phyloP scores from a whole-genome alignment of 2,888 invertebrate genomes.

The Tetheella fluctuosa region DNA sequence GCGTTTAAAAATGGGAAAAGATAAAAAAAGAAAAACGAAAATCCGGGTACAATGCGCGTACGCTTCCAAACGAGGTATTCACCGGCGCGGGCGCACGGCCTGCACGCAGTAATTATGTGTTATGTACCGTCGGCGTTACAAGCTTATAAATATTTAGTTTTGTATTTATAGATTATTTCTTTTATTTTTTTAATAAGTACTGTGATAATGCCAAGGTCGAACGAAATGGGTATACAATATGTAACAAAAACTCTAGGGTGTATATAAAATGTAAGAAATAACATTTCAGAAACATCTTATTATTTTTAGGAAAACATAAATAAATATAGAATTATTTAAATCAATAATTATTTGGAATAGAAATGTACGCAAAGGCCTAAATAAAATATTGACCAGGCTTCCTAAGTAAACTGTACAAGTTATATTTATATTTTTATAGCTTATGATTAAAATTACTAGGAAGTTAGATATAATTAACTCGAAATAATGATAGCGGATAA shows the following conservation, averaged over 20 bases:
- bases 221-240: neutral
- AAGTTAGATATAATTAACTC: neutral
- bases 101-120: slow-evolving; percentile 66
- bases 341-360: too few species aligned
- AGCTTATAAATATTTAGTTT: slow-evolving; percentile 24
- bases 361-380: too few species aligned
- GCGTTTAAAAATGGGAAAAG: slow-evolving; percentile 70
- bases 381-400: too few species aligned
- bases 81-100: slow-evolving; percentile 41
- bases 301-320: too few species aligned
- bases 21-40: slow-evolving; percentile 60
- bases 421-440: neutral
- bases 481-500: neutral
- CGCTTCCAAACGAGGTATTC: slow-evolving; percentile 70
- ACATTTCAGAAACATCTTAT: too few species aligned
- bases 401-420: too few species aligned
- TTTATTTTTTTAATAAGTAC: neutral
- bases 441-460: neutral
- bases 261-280: too few species aligned
- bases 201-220: neutral
- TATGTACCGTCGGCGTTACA: slow-evolving; percentile 54
- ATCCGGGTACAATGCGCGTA: slow-evolving; percentile 68
- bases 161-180: neutral
- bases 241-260: neutral
- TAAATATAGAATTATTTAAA: too few species aligned